Percentiles rank a stretch among this genome's conserved stretches.
phyloP scores from a whole-genome alignment of 2,797 vertebrate species.

The Pseudopleuronectes americanus region DNA sequence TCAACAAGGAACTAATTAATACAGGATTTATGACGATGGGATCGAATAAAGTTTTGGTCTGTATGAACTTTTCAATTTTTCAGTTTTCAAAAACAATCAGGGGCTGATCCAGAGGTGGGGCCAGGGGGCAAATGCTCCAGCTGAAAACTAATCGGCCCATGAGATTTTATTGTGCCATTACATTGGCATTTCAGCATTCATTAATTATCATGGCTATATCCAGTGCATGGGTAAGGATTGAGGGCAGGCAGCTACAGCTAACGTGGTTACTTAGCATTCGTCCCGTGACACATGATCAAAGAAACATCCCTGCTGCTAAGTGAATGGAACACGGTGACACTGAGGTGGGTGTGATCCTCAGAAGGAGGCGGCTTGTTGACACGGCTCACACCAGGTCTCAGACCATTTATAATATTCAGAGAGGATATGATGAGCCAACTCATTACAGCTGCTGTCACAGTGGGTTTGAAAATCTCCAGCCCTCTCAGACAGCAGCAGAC shows the following conservation, averaged over 20 bases:
- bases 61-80: background rate
- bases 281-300: conserved; percentile 50
- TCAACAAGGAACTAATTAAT: conserved; percentile 21
- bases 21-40: conserved; percentile 15
- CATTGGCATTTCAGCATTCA: conserved; percentile 11
- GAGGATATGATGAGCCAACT: background rate
- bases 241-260: conserved; percentile 16
- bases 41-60: background rate
- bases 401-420: conserved; percentile 11
- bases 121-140: too few relatives aligned
- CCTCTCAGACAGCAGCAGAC: background rate
- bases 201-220: background rate
- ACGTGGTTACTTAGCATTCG: conserved; percentile 42
- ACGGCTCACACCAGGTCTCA: conserved; percentile 26
- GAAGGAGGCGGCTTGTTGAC: conserved; percentile 12
- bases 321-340: conserved; percentile 27
- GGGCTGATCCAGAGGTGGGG: too few relatives aligned
- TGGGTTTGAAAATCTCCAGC: background rate
- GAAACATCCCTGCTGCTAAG: conserved; percentile 31
- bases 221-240: background rate
- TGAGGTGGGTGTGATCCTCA: conserved; percentile 13
- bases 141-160: too few relatives aligned
- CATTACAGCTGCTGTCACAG: background rate
- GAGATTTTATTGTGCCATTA: background rate
- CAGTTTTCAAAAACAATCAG: too few relatives aligned